Evolutionary conservation across 2,113 vertebrate species (phyloP).

Genomic region (Coptodon rendalli): DNA sequence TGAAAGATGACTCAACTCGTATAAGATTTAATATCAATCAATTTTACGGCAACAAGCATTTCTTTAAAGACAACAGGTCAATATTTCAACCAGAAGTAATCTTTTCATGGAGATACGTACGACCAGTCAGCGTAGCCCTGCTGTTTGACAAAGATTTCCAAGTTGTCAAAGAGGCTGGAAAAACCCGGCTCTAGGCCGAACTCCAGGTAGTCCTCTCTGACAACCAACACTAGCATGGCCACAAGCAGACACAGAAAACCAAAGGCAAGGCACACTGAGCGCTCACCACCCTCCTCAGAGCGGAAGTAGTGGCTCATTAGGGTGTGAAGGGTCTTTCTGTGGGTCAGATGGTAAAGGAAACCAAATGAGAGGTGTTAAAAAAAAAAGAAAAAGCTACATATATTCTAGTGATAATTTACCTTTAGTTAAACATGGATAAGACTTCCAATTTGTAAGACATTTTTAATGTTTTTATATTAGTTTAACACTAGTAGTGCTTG

Average conservation of each 20-base stretch:
- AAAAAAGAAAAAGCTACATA: not conserved
- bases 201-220: conserved; percentile 86
- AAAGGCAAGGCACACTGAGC: conserved; percentile 88
- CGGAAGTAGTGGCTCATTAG: conserved; percentile 89
- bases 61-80: not conserved
- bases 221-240: conserved; percentile 86
- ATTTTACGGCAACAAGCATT: not conserved
- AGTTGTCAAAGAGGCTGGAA: conserved; percentile 72
- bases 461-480: not conserved
- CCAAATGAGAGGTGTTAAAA: not conserved
- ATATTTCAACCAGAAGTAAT: not conserved
- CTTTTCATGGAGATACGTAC: conserved; percentile 71
- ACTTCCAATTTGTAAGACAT: not conserved
- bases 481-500: not conserved
- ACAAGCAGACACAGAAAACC: conserved; percentile 87
- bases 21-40: accelerated
- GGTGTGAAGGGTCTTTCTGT: conserved; percentile 82
- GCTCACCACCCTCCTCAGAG: conserved; percentile 86
- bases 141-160: conserved; percentile 79
- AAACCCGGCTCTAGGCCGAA: conserved; percentile 90
- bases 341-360: conserved; percentile 55
- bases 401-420: not conserved
- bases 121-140: conserved; percentile 83
- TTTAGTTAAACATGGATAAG: not conserved
- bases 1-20: not conserved